phyloP scores from a whole-genome alignment of 2,888 invertebrate genomes.

The Asteroscopus sphinx region DNA sequence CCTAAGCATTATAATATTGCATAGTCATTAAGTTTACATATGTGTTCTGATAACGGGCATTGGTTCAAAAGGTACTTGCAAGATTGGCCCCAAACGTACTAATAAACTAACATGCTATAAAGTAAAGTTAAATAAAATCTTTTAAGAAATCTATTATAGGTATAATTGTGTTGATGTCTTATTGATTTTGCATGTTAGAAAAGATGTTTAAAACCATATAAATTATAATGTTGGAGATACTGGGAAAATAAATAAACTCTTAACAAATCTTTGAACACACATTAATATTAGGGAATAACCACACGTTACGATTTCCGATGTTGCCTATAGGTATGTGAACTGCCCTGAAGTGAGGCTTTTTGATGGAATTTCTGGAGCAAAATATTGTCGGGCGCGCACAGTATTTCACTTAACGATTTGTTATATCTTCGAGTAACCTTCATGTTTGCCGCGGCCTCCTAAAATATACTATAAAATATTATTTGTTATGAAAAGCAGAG shows the following conservation, averaged over 20 bases:
- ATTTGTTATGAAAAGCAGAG: slow-evolving; percentile 31
- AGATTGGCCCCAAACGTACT: no score
- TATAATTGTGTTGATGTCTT: no score
- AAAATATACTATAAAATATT: slow-evolving; percentile 25
- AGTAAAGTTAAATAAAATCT: no score
- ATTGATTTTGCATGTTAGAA: no score
- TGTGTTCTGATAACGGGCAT: no score
- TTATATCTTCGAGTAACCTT: slow-evolving; percentile 36
- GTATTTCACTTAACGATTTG: slow-evolving; percentile 28
- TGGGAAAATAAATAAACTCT: no score
- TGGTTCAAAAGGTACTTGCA: no score
- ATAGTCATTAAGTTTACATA: no score
- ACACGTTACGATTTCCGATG: slow-evolving; percentile 1
- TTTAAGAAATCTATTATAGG: no score
- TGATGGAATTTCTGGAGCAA: slow-evolving; percentile 22
- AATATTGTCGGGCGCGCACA: slow-evolving; percentile 20
- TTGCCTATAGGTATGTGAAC: background rate
- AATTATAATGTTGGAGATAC: no score
- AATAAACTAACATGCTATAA: no score
- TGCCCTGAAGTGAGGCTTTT: slow-evolving; percentile 3
- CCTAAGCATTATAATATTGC: no score
- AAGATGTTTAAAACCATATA: background rate
- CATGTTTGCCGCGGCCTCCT: slow-evolving; percentile 28
- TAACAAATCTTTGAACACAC: background rate
- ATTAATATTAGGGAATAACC: background rate